Percentiles rank a stretch among this genome's conserved stretches.
Conservation (phyloP, 2,888 invertebrate species). For the Cataglyphis albicans region DNA sequence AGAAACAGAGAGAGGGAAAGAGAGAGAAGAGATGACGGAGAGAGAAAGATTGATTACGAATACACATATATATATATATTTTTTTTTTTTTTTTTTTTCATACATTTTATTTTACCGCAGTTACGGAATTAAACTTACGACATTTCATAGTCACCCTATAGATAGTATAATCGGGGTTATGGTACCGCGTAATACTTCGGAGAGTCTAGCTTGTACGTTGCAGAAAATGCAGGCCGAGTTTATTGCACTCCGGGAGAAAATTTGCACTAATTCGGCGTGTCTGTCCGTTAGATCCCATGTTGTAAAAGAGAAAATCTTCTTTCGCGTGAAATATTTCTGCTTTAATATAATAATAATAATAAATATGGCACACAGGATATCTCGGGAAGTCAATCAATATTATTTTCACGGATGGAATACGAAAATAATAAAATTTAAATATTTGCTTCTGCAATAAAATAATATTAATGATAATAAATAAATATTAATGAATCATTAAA, state of each 20-base stretch:
- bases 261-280: slow-evolving; percentile 55
- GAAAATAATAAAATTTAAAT: background rate
- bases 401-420: background rate
- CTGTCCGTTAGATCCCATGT: slow-evolving; percentile 38
- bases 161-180: slow-evolving; percentile 76
- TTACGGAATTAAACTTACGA: slow-evolving; percentile 25
- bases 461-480: background rate
- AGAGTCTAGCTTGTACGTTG: slow-evolving; percentile 55
- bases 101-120: background rate
- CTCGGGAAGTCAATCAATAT: background rate
- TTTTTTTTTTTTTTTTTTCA: slow-evolving; percentile 23
- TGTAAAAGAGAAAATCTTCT: slow-evolving; percentile 14
- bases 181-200: slow-evolving; percentile 78
- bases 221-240: slow-evolving; percentile 62
- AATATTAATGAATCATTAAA: background rate
- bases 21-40: background rate
- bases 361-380: background rate
- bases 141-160: slow-evolving; percentile 61
- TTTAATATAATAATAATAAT: background rate
- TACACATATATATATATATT: too few species aligned
- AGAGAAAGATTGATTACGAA: slow-evolving; percentile 26
- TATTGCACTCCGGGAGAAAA: slow-evolving; percentile 56
- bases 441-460: background rate
- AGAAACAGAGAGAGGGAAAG: background rate
- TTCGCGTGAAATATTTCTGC: background rate